Evolutionary conservation across 2,113 vertebrate genomes (phyloP).

Genomic region (Caranx ignobilis): DNA sequence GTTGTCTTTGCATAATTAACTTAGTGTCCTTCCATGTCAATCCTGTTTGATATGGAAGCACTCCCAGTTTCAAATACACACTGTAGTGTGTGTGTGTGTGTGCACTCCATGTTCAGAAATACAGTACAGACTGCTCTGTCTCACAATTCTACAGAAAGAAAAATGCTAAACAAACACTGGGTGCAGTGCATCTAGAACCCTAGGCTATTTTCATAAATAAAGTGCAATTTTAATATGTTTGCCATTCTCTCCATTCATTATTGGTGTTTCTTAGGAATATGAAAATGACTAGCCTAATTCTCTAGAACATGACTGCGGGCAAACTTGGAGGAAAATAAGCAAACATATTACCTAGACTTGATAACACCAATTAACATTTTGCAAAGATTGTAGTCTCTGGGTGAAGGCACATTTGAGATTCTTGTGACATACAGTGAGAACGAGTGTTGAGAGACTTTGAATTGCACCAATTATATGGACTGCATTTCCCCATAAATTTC

Average conservation of each 20-base stretch:
- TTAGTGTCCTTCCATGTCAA: background rate
- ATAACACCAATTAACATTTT: slow-evolving; percentile 61
- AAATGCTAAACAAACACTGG: slow-evolving; percentile 54
- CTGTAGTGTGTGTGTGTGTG: background rate
- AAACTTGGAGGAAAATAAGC: slow-evolving; percentile 46
- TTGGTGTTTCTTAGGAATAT: slow-evolving; percentile 52
- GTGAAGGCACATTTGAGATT: slow-evolving; percentile 23
- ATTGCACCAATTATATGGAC: slow-evolving; percentile 6
- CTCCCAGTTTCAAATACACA: slow-evolving; percentile 3
- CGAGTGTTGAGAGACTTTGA: background rate
- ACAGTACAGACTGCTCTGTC: slow-evolving; percentile 9
- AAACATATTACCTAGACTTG: slow-evolving; percentile 56
- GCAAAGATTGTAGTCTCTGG: slow-evolving; percentile 11
- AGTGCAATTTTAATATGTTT: slow-evolving; percentile 62
- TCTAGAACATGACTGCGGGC: slow-evolving; percentile 49
- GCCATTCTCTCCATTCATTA: slow-evolving; percentile 64
- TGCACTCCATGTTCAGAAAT: slow-evolving; percentile 3
- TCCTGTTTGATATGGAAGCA: background rate
- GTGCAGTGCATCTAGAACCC: slow-evolving; percentile 43
- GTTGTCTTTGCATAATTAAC: slow-evolving; percentile 5
- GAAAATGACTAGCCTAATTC: slow-evolving; percentile 62
- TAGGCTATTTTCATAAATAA: slow-evolving; percentile 71
- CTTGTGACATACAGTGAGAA: background rate
- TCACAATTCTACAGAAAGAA: slow-evolving; percentile 31
- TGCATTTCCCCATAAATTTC: background rate